Evolutionary conservation across 2,113 vertebrate species (phyloP).

Genomic region (Oryzias woworae): DNA sequence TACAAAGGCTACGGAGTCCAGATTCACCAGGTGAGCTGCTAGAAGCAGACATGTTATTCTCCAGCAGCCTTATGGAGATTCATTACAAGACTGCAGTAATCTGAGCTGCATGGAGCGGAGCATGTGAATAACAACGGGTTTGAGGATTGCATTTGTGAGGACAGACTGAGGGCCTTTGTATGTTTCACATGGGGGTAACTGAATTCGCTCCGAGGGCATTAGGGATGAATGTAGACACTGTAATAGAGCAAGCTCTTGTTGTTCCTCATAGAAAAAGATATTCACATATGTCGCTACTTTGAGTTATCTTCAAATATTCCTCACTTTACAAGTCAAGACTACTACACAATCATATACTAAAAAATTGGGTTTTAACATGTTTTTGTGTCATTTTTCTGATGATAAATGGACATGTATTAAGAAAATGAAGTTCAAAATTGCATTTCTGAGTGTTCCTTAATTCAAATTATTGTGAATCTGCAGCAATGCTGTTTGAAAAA

Average conservation of each 20-base stretch:
- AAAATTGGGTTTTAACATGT: too few relatives aligned
- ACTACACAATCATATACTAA: neutral
- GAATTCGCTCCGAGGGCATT: conserved; percentile 60
- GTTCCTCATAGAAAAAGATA: conserved; percentile 50
- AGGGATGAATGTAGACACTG: conserved; percentile 61
- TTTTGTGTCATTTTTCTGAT: too few relatives aligned
- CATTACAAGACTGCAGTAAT: neutral
- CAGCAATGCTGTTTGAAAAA: too few relatives aligned
- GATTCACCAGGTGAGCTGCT: conserved; percentile 88
- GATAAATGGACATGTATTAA: too few relatives aligned
- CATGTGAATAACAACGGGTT: conserved; percentile 22
- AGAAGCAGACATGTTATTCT: neutral
- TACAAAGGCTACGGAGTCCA: conserved; percentile 95
- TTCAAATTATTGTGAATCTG: too few relatives aligned
- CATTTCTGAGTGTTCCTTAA: too few relatives aligned
- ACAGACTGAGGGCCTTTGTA: conserved; percentile 57
- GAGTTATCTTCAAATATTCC: conserved; percentile 18
- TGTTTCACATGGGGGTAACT: conserved; percentile 38
- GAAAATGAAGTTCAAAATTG: too few relatives aligned
- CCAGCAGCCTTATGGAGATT: neutral
- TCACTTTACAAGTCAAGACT: conserved; percentile 22
- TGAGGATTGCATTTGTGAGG: conserved; percentile 24
- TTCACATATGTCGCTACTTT: conserved; percentile 41
- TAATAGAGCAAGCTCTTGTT: conserved; percentile 26
- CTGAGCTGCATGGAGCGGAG: conserved; percentile 12